Evolutionary conservation across 2,797 vertebrate species (phyloP).

Genomic region (Pseudochromis fuscus): DNA sequence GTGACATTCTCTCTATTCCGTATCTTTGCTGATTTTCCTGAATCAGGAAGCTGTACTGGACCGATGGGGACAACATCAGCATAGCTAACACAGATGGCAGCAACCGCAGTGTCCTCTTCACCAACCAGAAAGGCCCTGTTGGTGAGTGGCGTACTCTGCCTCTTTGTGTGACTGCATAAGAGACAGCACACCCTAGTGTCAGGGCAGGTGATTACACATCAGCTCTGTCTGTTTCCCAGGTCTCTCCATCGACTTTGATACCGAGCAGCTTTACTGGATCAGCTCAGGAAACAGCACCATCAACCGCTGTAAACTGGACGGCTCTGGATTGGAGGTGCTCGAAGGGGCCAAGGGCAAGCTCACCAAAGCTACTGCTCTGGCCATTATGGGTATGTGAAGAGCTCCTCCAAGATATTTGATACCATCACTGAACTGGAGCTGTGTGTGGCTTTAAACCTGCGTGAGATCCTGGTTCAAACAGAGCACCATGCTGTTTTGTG

Average conservation of each 20-base stretch:
- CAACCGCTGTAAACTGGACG: constrained; percentile 92
- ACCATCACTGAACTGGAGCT: not conserved
- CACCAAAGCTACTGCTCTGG: constrained; percentile 94
- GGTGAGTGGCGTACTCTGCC: constrained; percentile 80
- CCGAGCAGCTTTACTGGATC: constrained; percentile 95
- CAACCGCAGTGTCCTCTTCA: constrained; percentile 91
- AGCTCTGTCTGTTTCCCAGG: constrained; percentile 76
- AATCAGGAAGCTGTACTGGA: constrained; percentile 97
- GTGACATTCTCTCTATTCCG: not conserved
- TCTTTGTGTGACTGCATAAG: constrained; percentile 4
- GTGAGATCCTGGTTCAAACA: not conserved
- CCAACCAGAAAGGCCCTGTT: constrained; percentile 92
- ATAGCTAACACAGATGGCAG: constrained; percentile 96
- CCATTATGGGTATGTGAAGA: constrained; percentile 97
- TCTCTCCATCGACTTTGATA: constrained; percentile 93
- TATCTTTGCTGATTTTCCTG: not conserved
- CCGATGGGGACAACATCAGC: constrained; percentile 96
- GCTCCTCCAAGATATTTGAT: not conserved
- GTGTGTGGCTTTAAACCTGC: not conserved
- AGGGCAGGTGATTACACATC: constrained; percentile 22
- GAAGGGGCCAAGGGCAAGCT: constrained; percentile 88
- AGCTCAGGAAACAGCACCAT: constrained; percentile 95
- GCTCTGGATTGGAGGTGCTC: constrained; percentile 89
- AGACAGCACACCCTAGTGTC: constrained; percentile 40
- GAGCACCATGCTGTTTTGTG: not conserved